Evolutionary conservation across 1,140 invertebrate species (phyloP).

Genomic region (Melitaea cinxia): DNA sequence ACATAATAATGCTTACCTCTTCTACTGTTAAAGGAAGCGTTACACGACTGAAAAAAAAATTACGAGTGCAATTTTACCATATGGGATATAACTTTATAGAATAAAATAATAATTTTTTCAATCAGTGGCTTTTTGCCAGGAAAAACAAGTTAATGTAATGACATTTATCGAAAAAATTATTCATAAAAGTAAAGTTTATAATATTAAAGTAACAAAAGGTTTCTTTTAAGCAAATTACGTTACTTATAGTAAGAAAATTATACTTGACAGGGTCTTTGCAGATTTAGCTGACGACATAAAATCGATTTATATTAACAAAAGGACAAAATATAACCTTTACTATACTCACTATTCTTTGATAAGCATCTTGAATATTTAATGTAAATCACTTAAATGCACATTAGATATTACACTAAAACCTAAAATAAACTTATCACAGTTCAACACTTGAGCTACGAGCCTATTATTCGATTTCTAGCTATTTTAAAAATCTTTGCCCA

Average conservation of each 20-base stretch:
- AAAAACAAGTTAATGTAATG: slow-evolving; percentile 18
- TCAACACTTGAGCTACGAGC: slow-evolving; percentile 71
- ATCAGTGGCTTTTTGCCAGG: slow-evolving; percentile 32
- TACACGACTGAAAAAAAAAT: slow-evolving; percentile 72
- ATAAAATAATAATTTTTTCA: neutral
- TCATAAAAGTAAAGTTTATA: neutral
- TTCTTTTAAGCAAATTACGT: neutral
- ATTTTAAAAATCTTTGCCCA: slow-evolving; percentile 75
- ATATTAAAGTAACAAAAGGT: neutral
- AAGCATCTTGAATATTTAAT: slow-evolving; percentile 73
- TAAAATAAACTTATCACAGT: slow-evolving; percentile 76
- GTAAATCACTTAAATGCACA: slow-evolving; percentile 78
- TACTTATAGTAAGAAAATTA: slow-evolving; percentile 10
- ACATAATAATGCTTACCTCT: slow-evolving; percentile 62
- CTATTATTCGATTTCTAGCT: slow-evolving; percentile 74
- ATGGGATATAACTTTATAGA: slow-evolving; percentile 14
- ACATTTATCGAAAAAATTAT: slow-evolving; percentile 30
- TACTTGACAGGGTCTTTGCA: slow-evolving; percentile 8
- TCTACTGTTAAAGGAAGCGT: slow-evolving; percentile 77
- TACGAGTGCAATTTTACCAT: slow-evolving; percentile 41
- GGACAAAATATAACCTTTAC: slow-evolving; percentile 64
- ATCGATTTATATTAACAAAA: slow-evolving; percentile 73
- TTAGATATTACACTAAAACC: slow-evolving; percentile 74
- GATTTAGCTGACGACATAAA: slow-evolving; percentile 52
- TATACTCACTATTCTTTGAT: slow-evolving; percentile 80